phyloP scores from a whole-genome alignment of 2,113 vertebrate genomes.

The Charina bottae region DNA sequence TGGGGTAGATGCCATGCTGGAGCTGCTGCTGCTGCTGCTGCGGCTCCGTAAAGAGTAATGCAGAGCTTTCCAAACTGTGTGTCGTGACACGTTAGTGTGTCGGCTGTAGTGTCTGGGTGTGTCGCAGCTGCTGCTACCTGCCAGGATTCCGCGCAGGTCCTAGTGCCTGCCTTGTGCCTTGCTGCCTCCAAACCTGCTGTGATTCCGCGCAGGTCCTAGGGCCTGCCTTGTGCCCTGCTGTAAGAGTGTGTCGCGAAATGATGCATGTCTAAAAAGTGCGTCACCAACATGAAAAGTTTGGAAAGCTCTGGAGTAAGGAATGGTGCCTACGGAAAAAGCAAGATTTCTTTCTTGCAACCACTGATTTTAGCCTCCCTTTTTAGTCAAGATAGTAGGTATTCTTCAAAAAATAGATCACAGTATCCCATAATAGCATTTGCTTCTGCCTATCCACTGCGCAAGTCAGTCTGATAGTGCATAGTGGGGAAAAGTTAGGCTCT shows the following conservation, averaged over 20 bases:
- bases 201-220: too few relatives aligned
- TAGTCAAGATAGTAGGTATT: not conserved
- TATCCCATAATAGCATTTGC: not conserved
- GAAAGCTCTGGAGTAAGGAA: not conserved
- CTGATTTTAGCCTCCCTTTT: not conserved
- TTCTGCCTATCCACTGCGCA: not conserved
- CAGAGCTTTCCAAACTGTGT: too few relatives aligned
- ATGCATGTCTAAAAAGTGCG: too few relatives aligned
- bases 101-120: too few relatives aligned
- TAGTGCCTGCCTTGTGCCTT: too few relatives aligned
- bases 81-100: too few relatives aligned
- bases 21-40: not conserved
- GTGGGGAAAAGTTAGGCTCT: slow-evolving; percentile 41
- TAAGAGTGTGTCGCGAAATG: too few relatives aligned
- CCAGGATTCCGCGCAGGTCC: too few relatives aligned
- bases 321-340: not conserved
- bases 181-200: too few relatives aligned
- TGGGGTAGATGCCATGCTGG: not conserved
- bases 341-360: not conserved
- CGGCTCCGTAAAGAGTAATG: not conserved
- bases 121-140: too few relatives aligned
- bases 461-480: slow-evolving; percentile 26
- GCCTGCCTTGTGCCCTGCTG: too few relatives aligned
- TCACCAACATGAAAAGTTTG: too few relatives aligned
- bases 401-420: not conserved